Conservation (phyloP, 92 coral and sea anemone genomes). For the Bergia puertoricense region DNA sequence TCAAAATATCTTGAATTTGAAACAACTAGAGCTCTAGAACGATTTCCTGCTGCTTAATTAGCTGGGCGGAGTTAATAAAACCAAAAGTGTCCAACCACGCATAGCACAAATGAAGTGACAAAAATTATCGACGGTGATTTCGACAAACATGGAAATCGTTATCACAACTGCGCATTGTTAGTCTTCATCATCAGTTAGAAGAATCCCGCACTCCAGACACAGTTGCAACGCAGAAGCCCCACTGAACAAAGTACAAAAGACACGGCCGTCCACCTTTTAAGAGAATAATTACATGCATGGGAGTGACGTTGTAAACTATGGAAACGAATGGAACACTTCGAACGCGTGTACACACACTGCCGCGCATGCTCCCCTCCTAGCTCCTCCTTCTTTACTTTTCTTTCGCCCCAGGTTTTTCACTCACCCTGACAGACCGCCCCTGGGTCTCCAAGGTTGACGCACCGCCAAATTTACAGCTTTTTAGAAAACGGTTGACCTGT, state of each 20-base stretch:
- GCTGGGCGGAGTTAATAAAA: constrained; percentile 7
- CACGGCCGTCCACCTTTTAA: neutral
- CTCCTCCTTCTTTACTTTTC: no score
- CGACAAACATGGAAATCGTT: neutral
- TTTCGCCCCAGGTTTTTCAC: no score
- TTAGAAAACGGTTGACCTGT: no score
- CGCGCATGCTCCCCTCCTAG: no score
- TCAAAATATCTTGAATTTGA: neutral
- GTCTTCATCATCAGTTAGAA: neutral
- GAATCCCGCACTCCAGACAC: neutral
- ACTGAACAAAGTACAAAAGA: neutral
- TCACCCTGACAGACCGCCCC: no score
- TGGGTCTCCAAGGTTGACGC: no score
- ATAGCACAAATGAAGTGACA: neutral
- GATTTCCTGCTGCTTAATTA: constrained; percentile 4
- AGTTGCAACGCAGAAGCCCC: neutral
- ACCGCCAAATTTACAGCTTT: no score
- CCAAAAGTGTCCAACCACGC: neutral
- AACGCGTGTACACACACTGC: no score
- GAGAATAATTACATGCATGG: neutral
- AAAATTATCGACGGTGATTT: neutral
- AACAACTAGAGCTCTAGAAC: neutral
- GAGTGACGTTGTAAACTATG: no score
- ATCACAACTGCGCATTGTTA: no score
- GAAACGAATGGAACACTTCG: no score